These are phyloP conservation scores for Suillia variegata DNA, from an alignment of 2,888 invertebrate genomes.

Conservation along the genomic window DNA sequence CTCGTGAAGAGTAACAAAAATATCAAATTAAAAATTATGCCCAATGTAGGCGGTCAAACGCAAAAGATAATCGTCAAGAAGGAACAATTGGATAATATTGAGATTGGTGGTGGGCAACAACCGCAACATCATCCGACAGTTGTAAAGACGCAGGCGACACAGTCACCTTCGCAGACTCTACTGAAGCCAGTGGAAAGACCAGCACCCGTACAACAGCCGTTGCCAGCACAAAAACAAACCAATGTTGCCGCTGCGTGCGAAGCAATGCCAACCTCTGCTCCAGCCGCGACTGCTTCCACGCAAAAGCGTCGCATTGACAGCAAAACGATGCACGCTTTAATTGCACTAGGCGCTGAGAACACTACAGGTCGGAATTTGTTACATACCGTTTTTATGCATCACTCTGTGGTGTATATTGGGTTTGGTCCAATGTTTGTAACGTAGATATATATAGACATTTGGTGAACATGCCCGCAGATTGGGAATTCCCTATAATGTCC, in stretches of 20 bases:
- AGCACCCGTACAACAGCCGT: slow-evolving; percentile 18
- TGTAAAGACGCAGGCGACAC: slow-evolving; percentile 33
- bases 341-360: slow-evolving; percentile 68
- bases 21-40: slow-evolving; percentile 83
- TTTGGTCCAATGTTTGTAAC: no score
- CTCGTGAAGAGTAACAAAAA: slow-evolving; percentile 86
- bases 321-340: slow-evolving; percentile 67
- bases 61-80: slow-evolving; percentile 51
- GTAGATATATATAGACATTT: no score
- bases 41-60: slow-evolving; percentile 58
- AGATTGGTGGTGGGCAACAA: slow-evolving; percentile 19
- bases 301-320: slow-evolving; percentile 66
- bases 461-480: no score
- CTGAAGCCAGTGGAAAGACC: slow-evolving; percentile 10
- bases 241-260: slow-evolving; percentile 7
- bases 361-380: slow-evolving; percentile 61
- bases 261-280: slow-evolving; percentile 20
- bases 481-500: no score
- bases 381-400: no score
- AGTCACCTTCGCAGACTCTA: slow-evolving; percentile 1
- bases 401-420: no score
- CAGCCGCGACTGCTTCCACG: slow-evolving; percentile 32
- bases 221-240: slow-evolving; percentile 7
- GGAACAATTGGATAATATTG: slow-evolving; percentile 32
- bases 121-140: slow-evolving; percentile 5